Conservation (phyloP, 2,888 invertebrate species). For the Diarsia mendica region DNA sequence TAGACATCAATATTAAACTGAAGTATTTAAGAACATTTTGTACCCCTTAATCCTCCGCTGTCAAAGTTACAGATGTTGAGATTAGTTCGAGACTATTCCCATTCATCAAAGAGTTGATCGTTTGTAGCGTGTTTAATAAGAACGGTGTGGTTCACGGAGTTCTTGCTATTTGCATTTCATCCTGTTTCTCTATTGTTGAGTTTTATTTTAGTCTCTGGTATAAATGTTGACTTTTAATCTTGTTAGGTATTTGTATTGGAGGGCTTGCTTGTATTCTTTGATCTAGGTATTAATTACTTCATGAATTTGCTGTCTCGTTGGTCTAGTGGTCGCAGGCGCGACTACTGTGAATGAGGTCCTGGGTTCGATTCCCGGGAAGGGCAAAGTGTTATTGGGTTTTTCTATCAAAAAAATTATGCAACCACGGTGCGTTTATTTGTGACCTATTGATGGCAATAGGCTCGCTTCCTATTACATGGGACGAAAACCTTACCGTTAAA, state of each 20-base stretch:
- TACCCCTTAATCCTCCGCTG: slow-evolving; percentile 72
- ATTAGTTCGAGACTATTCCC: slow-evolving; percentile 77
- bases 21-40: slow-evolving; percentile 73
- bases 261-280: neutral
- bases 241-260: slow-evolving; percentile 4
- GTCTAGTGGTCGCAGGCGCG: no score
- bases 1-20: slow-evolving; percentile 70
- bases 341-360: no score
- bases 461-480: no score
- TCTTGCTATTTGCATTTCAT: slow-evolving; percentile 46
- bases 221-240: slow-evolving; percentile 7
- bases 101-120: slow-evolving; percentile 76
- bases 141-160: slow-evolving; percentile 20
- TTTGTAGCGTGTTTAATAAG: slow-evolving; percentile 60
- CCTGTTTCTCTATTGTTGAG: slow-evolving; percentile 17
- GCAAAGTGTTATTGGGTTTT: no score
- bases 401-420: no score
- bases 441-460: no score
- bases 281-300: neutral
- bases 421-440: no score
- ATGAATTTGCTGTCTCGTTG: no score
- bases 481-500: no score
- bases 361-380: no score
- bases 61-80: slow-evolving; percentile 77
- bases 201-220: slow-evolving; percentile 12